Percentiles rank a stretch among this genome's conserved stretches.
These are phyloP conservation scores for Oncorhynchus keta DNA, from an alignment of 2,113 vertebrate species.

Conservation along the genomic window DNA sequence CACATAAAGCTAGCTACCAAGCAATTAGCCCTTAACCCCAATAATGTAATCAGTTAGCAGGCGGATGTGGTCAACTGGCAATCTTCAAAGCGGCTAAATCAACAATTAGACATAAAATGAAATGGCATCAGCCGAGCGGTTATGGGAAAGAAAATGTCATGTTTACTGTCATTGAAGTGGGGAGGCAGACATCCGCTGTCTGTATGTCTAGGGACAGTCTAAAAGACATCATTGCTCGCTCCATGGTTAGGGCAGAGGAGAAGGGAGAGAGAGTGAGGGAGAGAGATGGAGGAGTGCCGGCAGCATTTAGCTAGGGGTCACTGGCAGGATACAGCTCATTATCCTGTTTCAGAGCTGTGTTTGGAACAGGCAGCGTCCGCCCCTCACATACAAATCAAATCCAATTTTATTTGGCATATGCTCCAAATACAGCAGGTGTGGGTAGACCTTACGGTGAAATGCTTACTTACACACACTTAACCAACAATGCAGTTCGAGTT, in stretches of 20 bases:
- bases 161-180: conserved; percentile 27
- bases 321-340: conserved; percentile 43
- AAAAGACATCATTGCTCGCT: not conserved
- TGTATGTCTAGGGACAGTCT: not conserved
- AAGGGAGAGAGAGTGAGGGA: not conserved
- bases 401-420: too few species aligned
- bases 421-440: too few species aligned
- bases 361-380: not conserved
- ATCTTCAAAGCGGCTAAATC: conserved; percentile 32
- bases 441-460: too few species aligned
- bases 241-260: conserved; percentile 1
- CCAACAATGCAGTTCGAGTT: too few species aligned
- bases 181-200: not conserved
- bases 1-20: conserved; percentile 21
- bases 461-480: too few species aligned
- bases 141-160: not conserved
- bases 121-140: not conserved
- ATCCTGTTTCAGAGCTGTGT: conserved; percentile 22
- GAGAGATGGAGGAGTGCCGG: not conserved
- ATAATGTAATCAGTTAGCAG: conserved; percentile 42
- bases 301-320: conserved; percentile 35
- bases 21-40: conserved; percentile 62
- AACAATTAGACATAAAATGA: conserved; percentile 27
- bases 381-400: not conserved
- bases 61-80: conserved; percentile 11